These are phyloP conservation scores for Meloidogyne chitwoodi DNA, from an alignment of 1,140 invertebrate genomes.

Conservation along the genomic window DNA sequence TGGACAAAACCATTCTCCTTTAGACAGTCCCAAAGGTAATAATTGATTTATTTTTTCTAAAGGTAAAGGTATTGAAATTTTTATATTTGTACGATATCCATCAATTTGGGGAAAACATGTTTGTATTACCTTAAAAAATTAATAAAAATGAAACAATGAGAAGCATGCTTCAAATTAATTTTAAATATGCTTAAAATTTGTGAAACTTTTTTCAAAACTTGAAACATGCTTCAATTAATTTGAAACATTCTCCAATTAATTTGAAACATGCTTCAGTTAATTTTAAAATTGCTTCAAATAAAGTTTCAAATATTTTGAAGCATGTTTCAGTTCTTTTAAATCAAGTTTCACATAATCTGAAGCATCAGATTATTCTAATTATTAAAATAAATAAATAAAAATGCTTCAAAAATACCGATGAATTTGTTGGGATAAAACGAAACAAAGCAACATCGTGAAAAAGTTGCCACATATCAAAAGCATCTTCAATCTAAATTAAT, in stretches of 20 bases:
- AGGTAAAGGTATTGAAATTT: slow-evolving; percentile 50
- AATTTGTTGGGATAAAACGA: slow-evolving; percentile 36
- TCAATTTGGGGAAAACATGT: slow-evolving; percentile 45
- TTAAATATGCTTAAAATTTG: no score
- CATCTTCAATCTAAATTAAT: slow-evolving; percentile 35
- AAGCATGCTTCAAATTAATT: background rate
- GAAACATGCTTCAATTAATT: no score
- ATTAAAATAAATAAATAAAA: background rate
- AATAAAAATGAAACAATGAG: background rate
- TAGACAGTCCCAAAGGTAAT: slow-evolving; percentile 28
- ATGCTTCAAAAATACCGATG: slow-evolving; percentile 29
- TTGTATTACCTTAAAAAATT: slow-evolving; percentile 33
- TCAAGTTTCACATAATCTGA: background rate
- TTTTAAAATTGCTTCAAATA: no score
- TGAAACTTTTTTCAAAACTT: no score
- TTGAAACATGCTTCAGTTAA: background rate
- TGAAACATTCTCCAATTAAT: background rate
- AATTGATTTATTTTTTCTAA: slow-evolving; percentile 30
- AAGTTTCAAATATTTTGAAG: no score
- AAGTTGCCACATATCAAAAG: slow-evolving; percentile 39
- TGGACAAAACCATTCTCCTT: slow-evolving; percentile 42
- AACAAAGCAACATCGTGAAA: slow-evolving; percentile 36
- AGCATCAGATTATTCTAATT: background rate
- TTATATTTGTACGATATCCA: slow-evolving; percentile 27
- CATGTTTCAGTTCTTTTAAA: no score